A percentile compares a stretch with the other conserved stretches of the same genome.
Evolutionary conservation across 2,113 vertebrate genomes (phyloP).

Genomic region (Oncorhynchus tshawytscha): DNA sequence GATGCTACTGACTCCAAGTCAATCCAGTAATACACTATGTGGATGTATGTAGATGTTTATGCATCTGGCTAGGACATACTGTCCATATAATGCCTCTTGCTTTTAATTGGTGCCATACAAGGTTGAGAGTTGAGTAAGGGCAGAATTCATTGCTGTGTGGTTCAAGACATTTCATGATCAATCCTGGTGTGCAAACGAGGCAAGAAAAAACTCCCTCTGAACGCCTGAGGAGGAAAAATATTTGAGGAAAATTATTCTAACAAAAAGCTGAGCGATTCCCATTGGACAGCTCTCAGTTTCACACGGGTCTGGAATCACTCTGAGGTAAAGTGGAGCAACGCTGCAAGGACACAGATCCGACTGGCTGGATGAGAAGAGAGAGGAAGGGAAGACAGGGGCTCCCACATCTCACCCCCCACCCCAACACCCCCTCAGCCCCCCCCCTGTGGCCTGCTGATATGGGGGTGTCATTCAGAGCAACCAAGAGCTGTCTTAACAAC

Average conservation of each 20-base stretch:
- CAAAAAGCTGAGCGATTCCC: conserved; percentile 61
- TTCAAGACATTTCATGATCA: conserved; percentile 55
- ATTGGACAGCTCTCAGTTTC: conserved; percentile 55
- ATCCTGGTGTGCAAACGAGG: conserved; percentile 45
- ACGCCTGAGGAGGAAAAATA: conserved; percentile 58
- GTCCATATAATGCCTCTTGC: conserved; percentile 19
- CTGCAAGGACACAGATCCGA: conserved; percentile 48
- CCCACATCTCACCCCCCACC: neutral
- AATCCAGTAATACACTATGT: neutral
- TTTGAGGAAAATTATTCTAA: conserved; percentile 67
- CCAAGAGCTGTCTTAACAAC: neutral
- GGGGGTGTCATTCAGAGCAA: conserved; percentile 6
- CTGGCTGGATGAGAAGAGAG: conserved; percentile 8
- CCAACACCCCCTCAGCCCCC: neutral
- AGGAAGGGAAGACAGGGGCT: conserved; percentile 6
- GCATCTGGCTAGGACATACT: conserved; percentile 2
- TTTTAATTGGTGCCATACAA: conserved; percentile 50
- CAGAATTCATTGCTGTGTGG: conserved; percentile 44
- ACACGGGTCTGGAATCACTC: conserved; percentile 49
- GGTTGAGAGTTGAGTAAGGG: conserved; percentile 51
- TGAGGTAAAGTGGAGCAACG: conserved; percentile 49
- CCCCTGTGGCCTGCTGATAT: neutral
- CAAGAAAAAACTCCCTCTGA: conserved; percentile 15
- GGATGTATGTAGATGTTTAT: conserved; percentile 22
- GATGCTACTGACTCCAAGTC: conserved; percentile 10